phyloP scores from a whole-genome alignment of 2,113 vertebrate species.

The Petromus typicus region DNA sequence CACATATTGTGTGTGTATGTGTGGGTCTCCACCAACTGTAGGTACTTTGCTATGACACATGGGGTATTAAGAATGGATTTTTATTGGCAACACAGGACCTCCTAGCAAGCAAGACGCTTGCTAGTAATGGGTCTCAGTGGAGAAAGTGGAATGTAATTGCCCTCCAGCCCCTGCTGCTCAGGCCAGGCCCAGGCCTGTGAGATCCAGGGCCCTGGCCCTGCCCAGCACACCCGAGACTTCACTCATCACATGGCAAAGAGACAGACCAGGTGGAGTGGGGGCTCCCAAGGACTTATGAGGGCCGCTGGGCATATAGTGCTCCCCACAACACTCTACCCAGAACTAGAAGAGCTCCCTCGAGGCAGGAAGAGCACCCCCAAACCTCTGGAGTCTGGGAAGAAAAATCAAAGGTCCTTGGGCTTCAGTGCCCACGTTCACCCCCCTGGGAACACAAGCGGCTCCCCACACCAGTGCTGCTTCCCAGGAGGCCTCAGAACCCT shows the following conservation, averaged over 20 bases:
- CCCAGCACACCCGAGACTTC: background rate
- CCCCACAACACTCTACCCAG: too few relatives aligned
- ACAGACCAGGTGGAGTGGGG: too few relatives aligned
- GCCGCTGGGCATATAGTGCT: accelerated
- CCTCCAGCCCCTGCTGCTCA: accelerated
- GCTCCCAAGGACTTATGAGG: too few relatives aligned
- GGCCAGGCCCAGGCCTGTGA: background rate
- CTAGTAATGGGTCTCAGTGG: accelerated
- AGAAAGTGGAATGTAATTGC: accelerated
- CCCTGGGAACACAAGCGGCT: background rate
- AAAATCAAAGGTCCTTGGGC: background rate
- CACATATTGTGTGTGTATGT: too few relatives aligned
- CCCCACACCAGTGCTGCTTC: background rate
- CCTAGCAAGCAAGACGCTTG: background rate
- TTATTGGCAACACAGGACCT: background rate
- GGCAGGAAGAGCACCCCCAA: background rate
- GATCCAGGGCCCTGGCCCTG: accelerated
- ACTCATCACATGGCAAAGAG: accelerated
- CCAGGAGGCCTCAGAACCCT: background rate
- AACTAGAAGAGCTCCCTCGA: background rate
- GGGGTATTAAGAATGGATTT: background rate
- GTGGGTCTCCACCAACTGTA: background rate
- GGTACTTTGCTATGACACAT: background rate
- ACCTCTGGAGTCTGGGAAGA: background rate
- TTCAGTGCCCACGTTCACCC: background rate